Evolutionary conservation across 1,140 invertebrate genomes (phyloP), one percentile per base, ranked within the genome.

Genomic region (Drosophila eugracilis): DNA sequence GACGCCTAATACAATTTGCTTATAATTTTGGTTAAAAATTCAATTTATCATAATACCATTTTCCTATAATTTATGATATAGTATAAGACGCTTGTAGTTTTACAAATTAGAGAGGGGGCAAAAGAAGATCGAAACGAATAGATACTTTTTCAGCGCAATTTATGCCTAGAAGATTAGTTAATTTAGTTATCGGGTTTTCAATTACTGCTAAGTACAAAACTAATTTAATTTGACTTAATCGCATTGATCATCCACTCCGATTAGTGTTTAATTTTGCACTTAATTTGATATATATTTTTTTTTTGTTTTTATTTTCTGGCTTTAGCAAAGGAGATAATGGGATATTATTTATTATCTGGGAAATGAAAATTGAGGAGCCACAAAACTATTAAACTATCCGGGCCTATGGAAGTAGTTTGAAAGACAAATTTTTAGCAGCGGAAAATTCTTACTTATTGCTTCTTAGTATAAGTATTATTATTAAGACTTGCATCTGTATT

Each of bases 1-100:
- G 78, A 89, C 83, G 66, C 75, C 83, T 88, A 88, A 88, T 88
- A 75, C 57, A 86, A 75, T 88, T 72, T 63, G 30, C 57, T 63
- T 66, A 78, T 62, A 62, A 28, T 57, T 78, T 62, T 63, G 74
- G 72, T 86, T 86, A 78, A 86, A 86, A 88, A 84, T 84, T 84
- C 70, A 71, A 69, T 69, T 77, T 69, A 59, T 45, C 79, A 80
- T 69, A 75, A 71, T 77, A 79, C 42, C 65, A 75, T 76, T 52
- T 72, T 36, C 42, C 80, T 85, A 84, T 84, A 85, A 76, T 84
- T 85, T 66, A 84, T 69, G 70, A 75, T 86, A 86, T 69, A 70
- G 71, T 73, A 73, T 73, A 73, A 60, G 41, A 72, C 57, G 67
- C 55, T 9, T 47, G 41, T 65, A 26, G 60, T 65, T 65, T 62